A percentile compares a stretch with the other conserved stretches of the same genome.
These are phyloP conservation scores for Malaclemys terrapin DNA, from an alignment of 2,113 vertebrate species.

Conservation along the genomic window DNA sequence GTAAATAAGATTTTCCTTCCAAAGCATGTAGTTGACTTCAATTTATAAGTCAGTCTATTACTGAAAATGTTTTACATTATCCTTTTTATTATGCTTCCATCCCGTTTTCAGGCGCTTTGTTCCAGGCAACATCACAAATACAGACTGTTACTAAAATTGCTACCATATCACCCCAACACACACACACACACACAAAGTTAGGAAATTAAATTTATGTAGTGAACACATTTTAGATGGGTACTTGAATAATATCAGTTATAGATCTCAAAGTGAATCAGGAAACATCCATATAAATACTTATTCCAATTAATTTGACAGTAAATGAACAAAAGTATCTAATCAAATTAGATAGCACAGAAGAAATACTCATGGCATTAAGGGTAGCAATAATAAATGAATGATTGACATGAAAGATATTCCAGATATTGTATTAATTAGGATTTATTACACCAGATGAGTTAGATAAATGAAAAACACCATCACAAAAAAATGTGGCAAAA, in stretches of 20 bases:
- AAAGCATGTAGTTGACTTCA: not conserved
- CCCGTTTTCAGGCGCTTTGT: not conserved
- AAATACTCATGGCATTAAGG: not conserved
- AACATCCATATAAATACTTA: not conserved
- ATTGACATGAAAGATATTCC: not conserved
- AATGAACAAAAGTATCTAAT: not conserved
- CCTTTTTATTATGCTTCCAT: not conserved
- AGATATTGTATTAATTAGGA: not conserved
- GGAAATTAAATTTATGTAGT: not conserved
- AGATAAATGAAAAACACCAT: not conserved
- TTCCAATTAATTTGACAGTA: not conserved
- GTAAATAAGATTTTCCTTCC: not conserved
- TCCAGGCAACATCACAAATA: not conserved
- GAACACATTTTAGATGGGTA: not conserved
- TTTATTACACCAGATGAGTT: not conserved
- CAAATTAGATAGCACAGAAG: not conserved
- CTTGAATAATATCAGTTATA: not conserved
- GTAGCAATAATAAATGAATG: rapidly evolving
- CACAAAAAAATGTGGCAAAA: not conserved
- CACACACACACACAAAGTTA: not conserved
- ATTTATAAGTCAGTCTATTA: not conserved
- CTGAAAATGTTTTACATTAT: not conserved
- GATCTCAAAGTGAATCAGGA: not conserved
- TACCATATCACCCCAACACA: not conserved
- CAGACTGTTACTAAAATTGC: not conserved